phyloP scores from a whole-genome alignment of 1,140 invertebrate genomes.

The Neodiprion pinetum region DNA sequence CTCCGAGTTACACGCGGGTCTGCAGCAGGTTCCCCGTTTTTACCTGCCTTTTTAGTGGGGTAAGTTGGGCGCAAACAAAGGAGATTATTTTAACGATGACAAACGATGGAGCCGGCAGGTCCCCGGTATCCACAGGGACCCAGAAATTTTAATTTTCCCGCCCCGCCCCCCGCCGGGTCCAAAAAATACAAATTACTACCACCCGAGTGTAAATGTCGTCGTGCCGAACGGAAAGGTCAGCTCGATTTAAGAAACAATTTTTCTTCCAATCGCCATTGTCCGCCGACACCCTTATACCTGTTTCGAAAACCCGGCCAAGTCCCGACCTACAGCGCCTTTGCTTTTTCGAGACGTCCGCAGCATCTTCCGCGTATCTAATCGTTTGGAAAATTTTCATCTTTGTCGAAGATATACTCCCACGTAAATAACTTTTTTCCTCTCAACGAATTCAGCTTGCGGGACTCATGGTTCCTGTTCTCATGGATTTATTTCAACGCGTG shows the following conservation, averaged over 20 bases:
- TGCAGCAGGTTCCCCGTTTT: not conserved
- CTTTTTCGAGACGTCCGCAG: slow-evolving; percentile 10
- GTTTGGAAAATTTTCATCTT: slow-evolving; percentile 51
- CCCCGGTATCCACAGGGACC: slow-evolving; percentile 14
- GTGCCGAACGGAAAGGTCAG: slow-evolving; percentile 21
- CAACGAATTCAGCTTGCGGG: not conserved
- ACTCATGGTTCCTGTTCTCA: not conserved
- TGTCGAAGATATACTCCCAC: slow-evolving; percentile 42
- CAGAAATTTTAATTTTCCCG: slow-evolving; percentile 47
- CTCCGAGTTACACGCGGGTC: not conserved
- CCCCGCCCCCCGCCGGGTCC: slow-evolving; percentile 38
- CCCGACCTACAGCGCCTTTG: slow-evolving; percentile 14
- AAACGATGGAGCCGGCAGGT: slow-evolving; percentile 38
- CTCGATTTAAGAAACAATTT: slow-evolving; percentile 53
- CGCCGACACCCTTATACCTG: slow-evolving; percentile 33
- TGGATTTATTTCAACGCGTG: not conserved
- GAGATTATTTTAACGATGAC: slow-evolving; percentile 53
- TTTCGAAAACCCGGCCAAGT: slow-evolving; percentile 25
- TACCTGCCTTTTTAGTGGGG: slow-evolving; percentile 11
- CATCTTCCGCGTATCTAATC: slow-evolving; percentile 31
- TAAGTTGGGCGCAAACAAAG: slow-evolving; percentile 31
- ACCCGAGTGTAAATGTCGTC: slow-evolving; percentile 38
- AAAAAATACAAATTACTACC: slow-evolving; percentile 46
- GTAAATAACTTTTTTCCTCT: slow-evolving; percentile 50
- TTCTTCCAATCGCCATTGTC: slow-evolving; percentile 33